phyloP scores from a whole-genome alignment of 2,113 vertebrate species.

The Phodopus roborovskii region DNA sequence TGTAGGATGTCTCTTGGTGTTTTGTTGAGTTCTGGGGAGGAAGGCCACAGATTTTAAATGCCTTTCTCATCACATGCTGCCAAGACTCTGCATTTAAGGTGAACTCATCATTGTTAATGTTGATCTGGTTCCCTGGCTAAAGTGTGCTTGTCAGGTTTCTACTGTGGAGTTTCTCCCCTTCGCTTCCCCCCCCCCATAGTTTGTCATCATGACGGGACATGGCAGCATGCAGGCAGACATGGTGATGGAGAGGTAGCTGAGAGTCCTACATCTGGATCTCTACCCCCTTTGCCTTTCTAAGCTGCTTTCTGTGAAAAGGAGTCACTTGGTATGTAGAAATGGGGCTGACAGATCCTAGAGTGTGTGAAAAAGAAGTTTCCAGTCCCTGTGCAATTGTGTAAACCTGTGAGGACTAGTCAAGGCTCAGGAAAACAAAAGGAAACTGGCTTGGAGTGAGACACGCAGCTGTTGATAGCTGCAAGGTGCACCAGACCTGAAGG shows the following conservation, averaged over 20 bases:
- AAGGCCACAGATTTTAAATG: not conserved
- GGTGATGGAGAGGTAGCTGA: too few relatives aligned
- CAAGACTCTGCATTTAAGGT: too few relatives aligned
- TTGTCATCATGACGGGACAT: too few relatives aligned
- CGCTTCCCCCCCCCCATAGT: too few relatives aligned
- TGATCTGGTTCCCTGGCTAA: not conserved
- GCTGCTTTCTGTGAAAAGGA: not conserved
- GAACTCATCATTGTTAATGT: not conserved
- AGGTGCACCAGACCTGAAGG: not conserved
- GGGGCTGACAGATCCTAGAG: not conserved
- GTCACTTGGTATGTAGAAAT: not conserved
- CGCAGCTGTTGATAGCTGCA: not conserved
- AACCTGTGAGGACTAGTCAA: not conserved
- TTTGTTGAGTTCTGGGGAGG: not conserved
- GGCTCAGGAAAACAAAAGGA: not conserved
- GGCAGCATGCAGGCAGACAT: too few relatives aligned
- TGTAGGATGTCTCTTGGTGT: not conserved
- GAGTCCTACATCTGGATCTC: too few relatives aligned
- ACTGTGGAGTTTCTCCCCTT: too few relatives aligned
- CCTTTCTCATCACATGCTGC: not conserved
- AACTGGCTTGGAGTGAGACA: not conserved
- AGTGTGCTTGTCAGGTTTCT: not conserved
- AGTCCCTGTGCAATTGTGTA: not conserved
- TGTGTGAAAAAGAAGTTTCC: not conserved
- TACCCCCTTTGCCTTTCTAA: not conserved